Conservation (phyloP, 2,888 invertebrate genomes). For the Clitarchus hookeri region DNA sequence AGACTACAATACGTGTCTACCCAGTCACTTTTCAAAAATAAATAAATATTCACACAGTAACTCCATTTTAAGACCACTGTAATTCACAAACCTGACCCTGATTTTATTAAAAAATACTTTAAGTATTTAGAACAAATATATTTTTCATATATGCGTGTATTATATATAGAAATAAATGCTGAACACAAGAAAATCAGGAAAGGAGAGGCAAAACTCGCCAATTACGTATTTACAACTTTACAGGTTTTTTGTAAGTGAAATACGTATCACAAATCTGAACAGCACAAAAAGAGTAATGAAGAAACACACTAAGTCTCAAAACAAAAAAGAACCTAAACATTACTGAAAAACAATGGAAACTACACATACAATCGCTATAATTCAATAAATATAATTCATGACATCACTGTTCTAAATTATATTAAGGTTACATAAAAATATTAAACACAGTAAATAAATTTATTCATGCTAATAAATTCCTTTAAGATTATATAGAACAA, state of each 20-base stretch:
- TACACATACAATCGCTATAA: not conserved
- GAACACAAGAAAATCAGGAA: slow-evolving; percentile 14
- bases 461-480: not conserved
- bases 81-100: not conserved
- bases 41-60: not conserved
- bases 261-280: not conserved
- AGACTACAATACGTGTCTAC: not conserved
- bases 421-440: not conserved
- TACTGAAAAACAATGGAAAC: not conserved
- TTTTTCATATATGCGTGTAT: not conserved
- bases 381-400: not conserved
- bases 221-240: not conserved
- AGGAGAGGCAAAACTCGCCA: not conserved
- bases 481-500: not conserved
- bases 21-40: not conserved
- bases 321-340: not conserved
- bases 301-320: not conserved
- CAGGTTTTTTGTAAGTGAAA: not conserved
- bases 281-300: not conserved
- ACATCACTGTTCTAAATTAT: not conserved
- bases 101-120: not conserved
- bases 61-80: not conserved
- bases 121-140: not conserved
- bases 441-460: not conserved
- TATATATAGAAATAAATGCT: not conserved